Percentiles rank a stretch among this genome's conserved stretches.
Evolutionary conservation across 1,140 invertebrate species (phyloP).

Genomic region (Lithobius niger): DNA sequence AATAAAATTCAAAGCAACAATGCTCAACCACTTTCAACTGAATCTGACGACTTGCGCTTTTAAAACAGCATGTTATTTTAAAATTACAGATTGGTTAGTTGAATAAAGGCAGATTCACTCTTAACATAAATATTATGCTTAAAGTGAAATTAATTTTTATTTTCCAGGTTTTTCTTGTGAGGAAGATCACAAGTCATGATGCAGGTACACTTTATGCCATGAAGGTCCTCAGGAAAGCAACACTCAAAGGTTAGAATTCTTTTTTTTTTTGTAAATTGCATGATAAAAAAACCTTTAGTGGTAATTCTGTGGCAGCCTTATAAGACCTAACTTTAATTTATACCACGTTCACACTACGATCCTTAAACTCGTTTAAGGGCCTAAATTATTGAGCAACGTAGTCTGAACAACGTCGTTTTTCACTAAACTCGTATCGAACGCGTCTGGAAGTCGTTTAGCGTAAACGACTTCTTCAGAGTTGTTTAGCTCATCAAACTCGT

Average conservation of each 20-base stretch:
- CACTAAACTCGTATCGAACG: too few relatives aligned
- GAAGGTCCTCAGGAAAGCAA: slow-evolving; percentile 98
- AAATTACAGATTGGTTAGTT: not conserved
- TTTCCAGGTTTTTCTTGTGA: slow-evolving; percentile 75
- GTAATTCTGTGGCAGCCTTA: not conserved
- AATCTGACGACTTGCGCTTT: not conserved
- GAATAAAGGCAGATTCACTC: not conserved
- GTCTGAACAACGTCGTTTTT: not conserved
- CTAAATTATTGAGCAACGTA: not conserved
- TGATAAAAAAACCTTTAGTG: too few relatives aligned
- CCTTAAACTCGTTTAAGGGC: not conserved
- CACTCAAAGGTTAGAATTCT: slow-evolving; percentile 64
- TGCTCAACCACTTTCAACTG: not conserved
- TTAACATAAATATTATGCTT: not conserved
- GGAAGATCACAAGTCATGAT: slow-evolving; percentile 85
- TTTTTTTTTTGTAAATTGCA: slow-evolving; percentile 3
- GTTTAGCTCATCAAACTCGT: too few relatives aligned
- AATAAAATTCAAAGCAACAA: not conserved
- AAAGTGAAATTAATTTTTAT: slow-evolving; percentile 2
- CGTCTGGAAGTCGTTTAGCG: too few relatives aligned
- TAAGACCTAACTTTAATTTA: not conserved
- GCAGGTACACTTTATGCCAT: slow-evolving; percentile 93
- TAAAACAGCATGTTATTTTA: not conserved
- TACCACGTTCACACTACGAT: not conserved
- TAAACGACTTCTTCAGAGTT: too few relatives aligned